Evolutionary conservation across 2,888 invertebrate species (phyloP), one percentile per base, ranked within the genome.

Genomic region (Epicampocera succincta): DNA sequence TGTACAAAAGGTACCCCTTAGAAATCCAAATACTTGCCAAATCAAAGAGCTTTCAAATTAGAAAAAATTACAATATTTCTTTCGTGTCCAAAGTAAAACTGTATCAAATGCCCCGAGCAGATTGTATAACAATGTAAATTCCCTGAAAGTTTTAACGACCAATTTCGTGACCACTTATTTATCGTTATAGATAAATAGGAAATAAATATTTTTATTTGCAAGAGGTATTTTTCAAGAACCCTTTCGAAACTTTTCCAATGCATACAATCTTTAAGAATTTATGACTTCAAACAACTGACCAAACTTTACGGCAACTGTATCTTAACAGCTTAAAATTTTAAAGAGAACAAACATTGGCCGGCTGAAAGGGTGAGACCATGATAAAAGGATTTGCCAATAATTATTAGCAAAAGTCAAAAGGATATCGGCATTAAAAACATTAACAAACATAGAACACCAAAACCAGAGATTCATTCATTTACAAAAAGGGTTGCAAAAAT

Each of bases 331-430:
- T 58, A 69, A 78, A 78, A 74, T 56, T 40, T 61, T 12, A 15
- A 52, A 65, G 52, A 38, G 63, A 46, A 33, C 46, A 58, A 65
- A 46, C 33, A 48, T 25, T 40, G 56, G 46, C 33, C 38, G 46
- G 63, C 46, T 56, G 21, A 46, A 69, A 60, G 78, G 69, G 60
- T 75, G 69, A 65, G 60, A 19, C 54, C 69, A 65, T 71, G 78
- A 82, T 82, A 82, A 82, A 82, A 82, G 82, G 82, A 82, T 82
- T 78, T 82, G 82, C 82, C 82, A 82, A 82, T 82, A 82, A 78
- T 78, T 82, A 82, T 82, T 78, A 75, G 78, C 60, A 71, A 73
- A 69, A 82, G 77, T 82, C 82, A 78, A 82, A 82, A 74, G 77
- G 73, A 78, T 78, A 82, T 78, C 77, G 74, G 40, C 69, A 78